Percentiles rank a stretch among this genome's conserved stretches.
Conservation (phyloP, 2,888 invertebrate species). For the Petrolisthes cinctipes region DNA sequence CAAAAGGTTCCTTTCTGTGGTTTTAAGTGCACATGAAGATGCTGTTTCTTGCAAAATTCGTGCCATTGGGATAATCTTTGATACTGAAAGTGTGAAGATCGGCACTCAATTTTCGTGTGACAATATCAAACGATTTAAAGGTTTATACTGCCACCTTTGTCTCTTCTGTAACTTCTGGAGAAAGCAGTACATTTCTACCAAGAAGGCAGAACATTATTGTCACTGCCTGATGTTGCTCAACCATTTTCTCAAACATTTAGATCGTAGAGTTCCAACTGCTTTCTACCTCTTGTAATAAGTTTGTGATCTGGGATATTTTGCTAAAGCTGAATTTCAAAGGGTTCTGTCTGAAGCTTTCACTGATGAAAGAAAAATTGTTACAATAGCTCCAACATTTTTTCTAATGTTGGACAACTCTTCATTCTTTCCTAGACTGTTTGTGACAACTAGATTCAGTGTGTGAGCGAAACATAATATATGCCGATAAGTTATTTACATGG, state of each 20-base stretch:
- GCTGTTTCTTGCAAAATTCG: conserved; percentile 19
- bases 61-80: conserved; percentile 11
- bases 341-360: not conserved
- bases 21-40: not conserved
- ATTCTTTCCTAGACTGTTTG: conserved; percentile 7
- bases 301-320: not conserved
- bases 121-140: conserved; percentile 8
- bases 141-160: not conserved
- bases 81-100: conserved; percentile 11
- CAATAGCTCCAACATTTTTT: conserved; percentile 10
- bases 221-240: conserved; percentile 15
- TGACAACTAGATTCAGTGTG: conserved; percentile 16
- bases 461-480: conserved; percentile 13
- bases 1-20: conserved; percentile 6
- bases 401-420: not conserved
- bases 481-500: not conserved
- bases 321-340: not conserved
- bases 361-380: conserved; percentile 15
- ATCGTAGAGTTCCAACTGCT: not conserved
- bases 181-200: conserved; percentile 13
- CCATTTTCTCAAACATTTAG: conserved; percentile 15
- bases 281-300: not conserved
- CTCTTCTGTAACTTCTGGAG: conserved; percentile 9
- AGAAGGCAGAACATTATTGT: conserved; percentile 4
- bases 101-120: not conserved